phyloP scores from a whole-genome alignment of 1,140 invertebrate genomes.

The Lepidurus couesii region DNA sequence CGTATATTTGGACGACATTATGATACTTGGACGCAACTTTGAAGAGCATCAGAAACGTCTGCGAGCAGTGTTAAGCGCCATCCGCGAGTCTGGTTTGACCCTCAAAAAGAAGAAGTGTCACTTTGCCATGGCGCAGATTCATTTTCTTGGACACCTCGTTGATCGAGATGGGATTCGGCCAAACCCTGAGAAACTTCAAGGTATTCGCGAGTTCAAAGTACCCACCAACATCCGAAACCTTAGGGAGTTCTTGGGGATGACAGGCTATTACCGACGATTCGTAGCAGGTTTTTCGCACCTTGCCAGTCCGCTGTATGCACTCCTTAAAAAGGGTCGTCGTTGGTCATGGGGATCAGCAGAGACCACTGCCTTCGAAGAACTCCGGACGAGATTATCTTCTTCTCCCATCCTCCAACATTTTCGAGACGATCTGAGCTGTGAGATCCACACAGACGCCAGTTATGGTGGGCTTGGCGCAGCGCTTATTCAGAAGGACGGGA shows the following conservation, averaged over 20 bases:
- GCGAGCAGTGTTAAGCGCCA: slow-evolving; percentile 36
- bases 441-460: slow-evolving; percentile 27
- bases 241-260: slow-evolving; percentile 9
- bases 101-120: slow-evolving; percentile 41
- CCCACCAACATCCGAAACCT: slow-evolving; percentile 35
- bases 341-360: slow-evolving; percentile 7
- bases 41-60: slow-evolving; percentile 37
- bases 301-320: not conserved
- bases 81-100: slow-evolving; percentile 38
- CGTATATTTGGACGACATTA: slow-evolving; percentile 40
- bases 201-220: slow-evolving; percentile 41
- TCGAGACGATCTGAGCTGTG: not conserved
- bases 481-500: not conserved
- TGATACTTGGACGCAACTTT: slow-evolving; percentile 36
- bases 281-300: not conserved
- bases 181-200: slow-evolving; percentile 43
- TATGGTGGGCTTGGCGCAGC: slow-evolving; percentile 18
- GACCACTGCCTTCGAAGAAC: not conserved
- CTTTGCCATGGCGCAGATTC: slow-evolving; percentile 40
- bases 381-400: not conserved
- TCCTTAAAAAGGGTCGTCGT: slow-evolving; percentile 36
- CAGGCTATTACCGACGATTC: slow-evolving; percentile 31
- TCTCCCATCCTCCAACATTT: slow-evolving; percentile 24
- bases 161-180: slow-evolving; percentile 39
- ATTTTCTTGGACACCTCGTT: slow-evolving; percentile 44